Base-by-base conservation (phyloP, 2,888 invertebrate genomes). In the Drosophila picticornis region DNA sequence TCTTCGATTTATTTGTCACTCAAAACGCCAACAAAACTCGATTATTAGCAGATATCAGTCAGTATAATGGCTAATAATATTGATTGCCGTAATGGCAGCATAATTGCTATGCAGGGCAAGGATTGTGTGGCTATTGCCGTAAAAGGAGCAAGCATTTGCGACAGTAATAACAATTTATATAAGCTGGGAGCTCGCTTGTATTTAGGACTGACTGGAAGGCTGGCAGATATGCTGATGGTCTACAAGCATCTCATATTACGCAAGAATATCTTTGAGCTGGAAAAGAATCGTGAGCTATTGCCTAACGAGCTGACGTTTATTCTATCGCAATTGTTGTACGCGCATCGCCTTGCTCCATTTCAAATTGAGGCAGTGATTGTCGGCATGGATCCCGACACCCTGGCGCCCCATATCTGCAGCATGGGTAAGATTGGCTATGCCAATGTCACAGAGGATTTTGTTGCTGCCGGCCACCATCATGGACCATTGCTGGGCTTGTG, bases 91-190 rank as follows among this genome's bases (percentile, higher is more conserved):
- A 99, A 99, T 94, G 99, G 98, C 79, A 97, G 98, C 64, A 96
- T 99, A 88, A 96, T 99, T 79, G 99, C 99, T 34, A 99, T 99
- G 99, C 97, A 96, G 91, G 99, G 99, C n/a, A 97, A 98, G 90
- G 96, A 98, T 90, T 99, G 99, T 93, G 98, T 99, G 51, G 98
- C 98, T 13, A 98, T 99, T 92, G 99, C 99, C 90, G 96, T 99
- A 69, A 98, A 98, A n/a, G 93, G 96, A 97, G 0, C 97, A 98
- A 99, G 99, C 0, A 95, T 99, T 62, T 96, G 96, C 5, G 96
- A 96, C 40, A 96, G 99, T 93, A 99, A 98, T 91, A 96, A 98
- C 81, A 98, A 98, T 94, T 96, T 99, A 29, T 98, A 96, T 92
- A 96, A 97, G 94, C 96, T 99, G 95, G 98, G 98, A n/a, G 97